A percentile compares a stretch with the other conserved stretches of the same genome.
These are phyloP conservation scores for Pterois miles DNA, from an alignment of 2,797 vertebrate species.

Conservation along the genomic window DNA sequence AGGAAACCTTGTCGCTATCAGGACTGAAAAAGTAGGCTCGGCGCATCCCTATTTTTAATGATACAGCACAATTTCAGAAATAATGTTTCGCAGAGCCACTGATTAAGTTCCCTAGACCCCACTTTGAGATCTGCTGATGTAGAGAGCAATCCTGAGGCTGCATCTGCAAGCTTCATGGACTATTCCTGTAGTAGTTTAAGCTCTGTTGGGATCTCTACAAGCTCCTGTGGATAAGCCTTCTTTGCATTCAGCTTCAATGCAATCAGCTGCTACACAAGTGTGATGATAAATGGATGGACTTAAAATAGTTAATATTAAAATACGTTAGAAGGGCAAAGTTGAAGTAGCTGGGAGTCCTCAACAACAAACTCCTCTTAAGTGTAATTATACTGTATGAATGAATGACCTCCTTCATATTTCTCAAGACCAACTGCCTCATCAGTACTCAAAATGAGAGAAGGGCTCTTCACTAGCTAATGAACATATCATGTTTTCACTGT, in stretches of 20 bases:
- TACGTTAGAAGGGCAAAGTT: constrained; percentile 1
- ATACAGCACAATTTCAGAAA: not conserved
- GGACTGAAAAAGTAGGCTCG: no score
- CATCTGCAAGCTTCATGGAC: constrained; percentile 5
- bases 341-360: constrained; percentile 16
- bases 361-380: constrained; percentile 37
- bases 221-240: not conserved
- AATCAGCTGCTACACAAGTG: constrained; percentile 14
- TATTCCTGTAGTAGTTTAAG: constrained; percentile 12
- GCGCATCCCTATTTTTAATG: not conserved
- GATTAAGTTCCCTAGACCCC: not conserved
- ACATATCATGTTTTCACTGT: constrained; percentile 15
- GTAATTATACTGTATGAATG: constrained; percentile 47
- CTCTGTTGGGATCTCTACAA: not conserved
- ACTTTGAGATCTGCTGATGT: not conserved
- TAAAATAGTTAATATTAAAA: no score
- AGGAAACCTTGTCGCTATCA: no score
- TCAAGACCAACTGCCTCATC: constrained; percentile 29
- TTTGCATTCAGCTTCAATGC: constrained; percentile 11
- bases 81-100: fast-evolving
- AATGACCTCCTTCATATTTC: constrained; percentile 42
- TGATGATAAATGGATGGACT: not conserved
- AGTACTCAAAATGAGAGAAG: constrained; percentile 15
- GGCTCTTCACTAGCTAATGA: constrained; percentile 44
- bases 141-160: constrained; percentile 4